Conservation (phyloP, 2,888 invertebrate species). For the Chymomyza amoena region DNA sequence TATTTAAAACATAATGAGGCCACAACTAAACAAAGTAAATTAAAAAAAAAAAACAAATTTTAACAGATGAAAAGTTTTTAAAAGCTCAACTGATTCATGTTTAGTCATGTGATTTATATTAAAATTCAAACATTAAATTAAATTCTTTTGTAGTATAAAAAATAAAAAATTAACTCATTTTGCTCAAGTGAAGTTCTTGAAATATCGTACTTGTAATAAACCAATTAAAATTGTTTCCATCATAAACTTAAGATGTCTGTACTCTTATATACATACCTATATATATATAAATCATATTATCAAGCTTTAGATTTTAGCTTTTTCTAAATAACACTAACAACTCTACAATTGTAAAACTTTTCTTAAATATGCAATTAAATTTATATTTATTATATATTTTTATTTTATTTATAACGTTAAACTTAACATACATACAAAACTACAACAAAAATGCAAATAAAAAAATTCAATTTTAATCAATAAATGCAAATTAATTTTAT, state of each 20-base stretch:
- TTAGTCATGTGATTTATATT: background rate
- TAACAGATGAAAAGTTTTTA: background rate
- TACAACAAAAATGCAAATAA: conserved; percentile 55
- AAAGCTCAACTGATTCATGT: background rate
- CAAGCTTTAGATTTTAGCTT: conserved; percentile 27
- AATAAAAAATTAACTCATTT: background rate
- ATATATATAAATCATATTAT: conserved; percentile 50
- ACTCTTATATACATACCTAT: conserved; percentile 28
- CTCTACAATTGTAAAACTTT: background rate
- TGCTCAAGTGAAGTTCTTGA: background rate
- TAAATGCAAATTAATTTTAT: background rate
- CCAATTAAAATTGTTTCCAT: background rate
- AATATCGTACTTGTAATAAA: background rate
- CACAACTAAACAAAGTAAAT: conserved; percentile 18
- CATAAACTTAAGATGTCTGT: conserved; percentile 21
- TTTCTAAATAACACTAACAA: background rate
- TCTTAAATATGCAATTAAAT: background rate
- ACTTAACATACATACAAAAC: conserved; percentile 32
- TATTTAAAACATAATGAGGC: background rate
- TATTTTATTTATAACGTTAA: conserved; percentile 56
- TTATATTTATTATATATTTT: conserved; percentile 33
- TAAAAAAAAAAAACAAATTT: background rate
- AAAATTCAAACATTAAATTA: background rate
- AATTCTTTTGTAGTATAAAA: background rate
- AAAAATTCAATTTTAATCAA: conserved; percentile 47